Base-by-base conservation (phyloP, 1,140 invertebrate genomes). In the Nebria ingens region DNA sequence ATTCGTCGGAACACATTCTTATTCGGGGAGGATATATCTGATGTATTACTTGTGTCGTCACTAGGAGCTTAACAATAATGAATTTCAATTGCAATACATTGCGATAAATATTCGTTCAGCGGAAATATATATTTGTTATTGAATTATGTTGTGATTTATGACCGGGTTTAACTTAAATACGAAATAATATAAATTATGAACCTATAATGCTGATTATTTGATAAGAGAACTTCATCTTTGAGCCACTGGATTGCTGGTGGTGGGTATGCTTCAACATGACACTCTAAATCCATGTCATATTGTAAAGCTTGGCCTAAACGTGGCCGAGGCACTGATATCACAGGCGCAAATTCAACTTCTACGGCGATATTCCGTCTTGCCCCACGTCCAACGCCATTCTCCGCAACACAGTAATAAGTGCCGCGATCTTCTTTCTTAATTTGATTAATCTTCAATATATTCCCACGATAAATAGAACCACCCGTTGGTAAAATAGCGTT, bases 351-450 rank as follows among this genome's bases (percentile, higher is more conserved):
- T 72, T 93, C 89, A 19, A 23, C 21, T 38, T 51, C 20, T 51
- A 42, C 9, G n/a, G 19, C 17, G 21, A 51, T 54, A 21, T 62
- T 62, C 61, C 91, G 76, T 25, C 87, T 73, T 2, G 87, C 84
- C 0, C 90, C 91, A 61, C 83, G 83, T 51, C 90, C 90, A 1
- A 94, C 91, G 19, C 83, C 86, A 67, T 96, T 95, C 66, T 95
- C 91, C 21, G 91, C 92, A 12, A 95, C 87, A 64, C 93, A 96
- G 68, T 93, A 94, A 70, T 94, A 94, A 0, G 90, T 94, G 34
- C 91, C 91, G 45, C 91, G 79, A 71, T 93, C 88, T 69, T 93
- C 88, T 67, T 93, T 94, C 38, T 79, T 81, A n/a, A 91, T 83
- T 0, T 76, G 63, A 21, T 81, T 73, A 53, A 96, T 92, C 68